Evolutionary conservation across 2,113 vertebrate species (phyloP).

Genomic region (Tapirus terrestris): DNA sequence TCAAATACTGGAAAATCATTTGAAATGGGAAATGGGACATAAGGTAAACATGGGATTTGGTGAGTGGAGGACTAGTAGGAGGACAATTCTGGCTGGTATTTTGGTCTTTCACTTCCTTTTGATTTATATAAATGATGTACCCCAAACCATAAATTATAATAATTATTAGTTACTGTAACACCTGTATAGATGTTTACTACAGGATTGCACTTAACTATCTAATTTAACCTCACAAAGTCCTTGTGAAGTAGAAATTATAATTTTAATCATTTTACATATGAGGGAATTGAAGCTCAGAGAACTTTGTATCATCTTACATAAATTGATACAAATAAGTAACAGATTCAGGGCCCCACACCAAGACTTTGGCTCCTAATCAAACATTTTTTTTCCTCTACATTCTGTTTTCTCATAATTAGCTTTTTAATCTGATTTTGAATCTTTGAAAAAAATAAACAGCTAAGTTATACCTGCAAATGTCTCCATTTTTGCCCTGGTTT

Average conservation of each 20-base stretch:
- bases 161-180: neutral
- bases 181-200: neutral
- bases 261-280: slow-evolving; percentile 6
- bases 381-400: neutral
- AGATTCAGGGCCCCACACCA: neutral
- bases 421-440: neutral
- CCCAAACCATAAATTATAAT: neutral
- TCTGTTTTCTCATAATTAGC: neutral
- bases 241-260: neutral
- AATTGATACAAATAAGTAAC: neutral
- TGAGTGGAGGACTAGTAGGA: neutral
- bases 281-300: slow-evolving; percentile 27
- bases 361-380: neutral
- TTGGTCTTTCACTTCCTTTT: neutral
- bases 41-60: neutral
- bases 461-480: neutral
- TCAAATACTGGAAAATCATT: neutral
- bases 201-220: neutral
- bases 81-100: neutral
- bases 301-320: slow-evolving; percentile 9
- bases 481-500: neutral
- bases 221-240: slow-evolving; percentile 19
- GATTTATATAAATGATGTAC: neutral
- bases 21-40: neutral
- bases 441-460: slow-evolving; percentile 18